Conservation (phyloP, 2,888 invertebrate genomes). For the Drosophila hamatofila region DNA sequence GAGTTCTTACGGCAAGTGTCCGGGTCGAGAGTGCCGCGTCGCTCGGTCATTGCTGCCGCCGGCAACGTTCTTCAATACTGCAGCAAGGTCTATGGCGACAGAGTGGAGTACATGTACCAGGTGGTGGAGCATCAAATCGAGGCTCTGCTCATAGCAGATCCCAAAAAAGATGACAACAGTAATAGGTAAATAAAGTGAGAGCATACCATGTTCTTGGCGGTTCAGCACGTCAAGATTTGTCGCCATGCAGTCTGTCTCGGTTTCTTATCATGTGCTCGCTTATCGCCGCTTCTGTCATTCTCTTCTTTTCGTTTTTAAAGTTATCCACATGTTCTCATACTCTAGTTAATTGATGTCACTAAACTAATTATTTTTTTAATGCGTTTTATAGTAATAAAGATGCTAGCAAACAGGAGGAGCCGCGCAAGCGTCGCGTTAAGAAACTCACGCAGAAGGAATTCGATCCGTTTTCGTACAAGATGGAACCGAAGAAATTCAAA, state of each 20-base stretch:
- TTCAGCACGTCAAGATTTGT: conserved; percentile 7
- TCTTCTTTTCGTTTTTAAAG: background rate
- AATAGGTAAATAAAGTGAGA: conserved; percentile 29
- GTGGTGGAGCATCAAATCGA: conserved; percentile 73
- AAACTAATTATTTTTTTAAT: background rate
- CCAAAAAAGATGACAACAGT: conserved; percentile 38
- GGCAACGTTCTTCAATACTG: conserved; percentile 75
- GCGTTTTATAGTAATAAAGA: conserved; percentile 18
- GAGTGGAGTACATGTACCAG: conserved; percentile 81
- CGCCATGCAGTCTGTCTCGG: conserved; percentile 36
- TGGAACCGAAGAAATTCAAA: conserved; percentile 76
- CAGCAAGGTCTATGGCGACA: conserved; percentile 80
- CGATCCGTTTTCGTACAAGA: conserved; percentile 74
- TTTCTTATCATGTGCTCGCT: conserved; percentile 21
- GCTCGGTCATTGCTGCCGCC: conserved; percentile 37
- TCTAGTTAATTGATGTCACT: background rate
- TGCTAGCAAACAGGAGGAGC: conserved; percentile 45
- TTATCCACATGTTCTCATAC: conserved; percentile 4
- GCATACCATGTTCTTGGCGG: conserved; percentile 5
- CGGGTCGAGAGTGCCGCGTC: conserved; percentile 20
- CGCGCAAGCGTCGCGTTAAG: conserved; percentile 61
- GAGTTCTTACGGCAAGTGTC: conserved; percentile 59
- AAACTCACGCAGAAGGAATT: conserved; percentile 70
- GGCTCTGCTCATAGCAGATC: conserved; percentile 65
- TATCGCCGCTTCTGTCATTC: conserved; percentile 27